Conservation (phyloP, 1,140 invertebrate genomes). For the Pogonognathellus flavescens region DNA sequence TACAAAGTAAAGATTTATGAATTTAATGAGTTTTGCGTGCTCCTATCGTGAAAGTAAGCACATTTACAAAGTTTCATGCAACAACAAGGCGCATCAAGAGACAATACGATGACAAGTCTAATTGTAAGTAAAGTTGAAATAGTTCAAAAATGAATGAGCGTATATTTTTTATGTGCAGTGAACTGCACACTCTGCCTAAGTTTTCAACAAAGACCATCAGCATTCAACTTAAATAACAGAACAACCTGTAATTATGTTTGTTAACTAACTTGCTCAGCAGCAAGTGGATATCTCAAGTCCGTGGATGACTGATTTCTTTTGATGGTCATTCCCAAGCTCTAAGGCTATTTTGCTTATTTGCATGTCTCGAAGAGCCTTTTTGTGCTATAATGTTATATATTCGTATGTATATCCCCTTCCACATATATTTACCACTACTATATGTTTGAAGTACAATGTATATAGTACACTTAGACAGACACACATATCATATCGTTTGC, state of each 20-base stretch:
- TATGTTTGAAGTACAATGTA: too few relatives aligned
- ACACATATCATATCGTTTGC: too few relatives aligned
- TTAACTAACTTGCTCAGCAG: slow-evolving; percentile 22
- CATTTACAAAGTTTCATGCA: neutral
- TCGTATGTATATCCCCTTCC: too few relatives aligned
- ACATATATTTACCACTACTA: too few relatives aligned
- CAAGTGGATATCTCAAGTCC: neutral
- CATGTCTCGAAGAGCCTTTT: too few relatives aligned
- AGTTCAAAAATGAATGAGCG: neutral
- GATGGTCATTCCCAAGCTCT: slow-evolving; percentile 29
- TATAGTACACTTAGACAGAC: too few relatives aligned
- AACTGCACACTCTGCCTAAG: neutral
- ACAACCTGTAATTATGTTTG: slow-evolving; percentile 22
- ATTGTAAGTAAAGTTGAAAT: slow-evolving; percentile 3
- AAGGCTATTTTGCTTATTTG: slow-evolving; percentile 4
- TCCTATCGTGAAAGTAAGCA: slow-evolving; percentile 17
- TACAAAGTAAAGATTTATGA: neutral
- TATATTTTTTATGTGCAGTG: too few relatives aligned
- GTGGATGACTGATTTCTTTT: neutral
- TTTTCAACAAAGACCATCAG: slow-evolving; percentile 18
- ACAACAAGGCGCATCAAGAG: neutral
- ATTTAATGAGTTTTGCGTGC: slow-evolving; percentile 36
- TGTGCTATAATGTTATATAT: too few relatives aligned
- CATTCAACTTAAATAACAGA: slow-evolving; percentile 5
- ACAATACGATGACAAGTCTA: slow-evolving; percentile 30